Evolutionary conservation across 2,888 invertebrate genomes (phyloP).

Genomic region (Torymus tubicola): DNA sequence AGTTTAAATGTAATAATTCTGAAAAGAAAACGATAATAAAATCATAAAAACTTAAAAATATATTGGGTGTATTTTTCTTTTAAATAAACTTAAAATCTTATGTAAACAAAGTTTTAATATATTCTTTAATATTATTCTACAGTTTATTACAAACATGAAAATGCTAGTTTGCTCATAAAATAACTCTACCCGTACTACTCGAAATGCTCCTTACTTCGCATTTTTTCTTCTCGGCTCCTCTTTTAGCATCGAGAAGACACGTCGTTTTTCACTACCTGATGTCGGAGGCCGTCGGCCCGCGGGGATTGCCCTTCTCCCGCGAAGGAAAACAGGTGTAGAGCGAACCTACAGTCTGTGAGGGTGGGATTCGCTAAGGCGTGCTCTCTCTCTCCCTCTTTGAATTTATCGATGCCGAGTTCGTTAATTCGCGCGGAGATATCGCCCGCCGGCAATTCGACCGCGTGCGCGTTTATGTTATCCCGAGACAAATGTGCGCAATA

Average conservation of each 20-base stretch:
- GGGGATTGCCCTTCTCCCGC: constrained; percentile 51
- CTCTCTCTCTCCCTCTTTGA: constrained; percentile 33
- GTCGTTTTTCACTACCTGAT: constrained; percentile 33
- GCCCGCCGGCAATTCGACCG: neutral
- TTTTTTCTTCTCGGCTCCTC: constrained; percentile 1
- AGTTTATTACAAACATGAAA: too few relatives aligned
- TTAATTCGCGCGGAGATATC: constrained; percentile 42
- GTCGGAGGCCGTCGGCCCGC: constrained; percentile 5
- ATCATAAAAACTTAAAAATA: too few relatives aligned
- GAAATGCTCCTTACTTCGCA: neutral
- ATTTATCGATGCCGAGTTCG: constrained; percentile 47
- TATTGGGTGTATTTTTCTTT: too few relatives aligned
- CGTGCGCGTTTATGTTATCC: neutral
- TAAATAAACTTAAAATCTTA: too few relatives aligned
- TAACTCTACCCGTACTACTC: neutral
- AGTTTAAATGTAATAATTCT: too few relatives aligned
- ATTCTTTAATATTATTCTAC: too few relatives aligned
- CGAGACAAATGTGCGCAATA: neutral
- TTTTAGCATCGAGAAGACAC: constrained; percentile 19
- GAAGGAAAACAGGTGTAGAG: constrained; percentile 47
- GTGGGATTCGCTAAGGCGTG: neutral
- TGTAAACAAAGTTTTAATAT: too few relatives aligned
- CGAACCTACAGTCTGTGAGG: neutral
- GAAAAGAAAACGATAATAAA: too few relatives aligned
- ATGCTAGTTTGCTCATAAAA: too few relatives aligned